Percentiles rank a stretch among this genome's conserved stretches.
Conservation (phyloP, 2,888 invertebrate genomes). For the Caenorhabditis uteleia region DNA sequence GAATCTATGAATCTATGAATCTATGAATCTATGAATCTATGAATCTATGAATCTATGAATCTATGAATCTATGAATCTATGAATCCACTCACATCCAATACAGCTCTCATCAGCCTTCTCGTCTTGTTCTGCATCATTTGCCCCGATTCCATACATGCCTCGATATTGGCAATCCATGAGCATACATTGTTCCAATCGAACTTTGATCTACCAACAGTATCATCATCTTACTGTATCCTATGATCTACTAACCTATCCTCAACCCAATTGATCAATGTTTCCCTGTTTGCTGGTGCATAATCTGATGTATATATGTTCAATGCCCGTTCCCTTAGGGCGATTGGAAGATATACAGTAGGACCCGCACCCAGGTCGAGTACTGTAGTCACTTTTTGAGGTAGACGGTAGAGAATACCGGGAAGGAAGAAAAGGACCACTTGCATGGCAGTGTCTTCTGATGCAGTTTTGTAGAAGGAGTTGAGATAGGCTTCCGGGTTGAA, state of each 20-base stretch:
- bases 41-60: no score
- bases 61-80: no score
- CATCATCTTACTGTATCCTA: no score
- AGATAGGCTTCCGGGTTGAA: conserved; percentile 65
- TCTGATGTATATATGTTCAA: conserved; percentile 64
- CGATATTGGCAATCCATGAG: conserved; percentile 64
- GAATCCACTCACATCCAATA: conserved; percentile 59
- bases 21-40: no score
- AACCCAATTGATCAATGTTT: conserved; percentile 59
- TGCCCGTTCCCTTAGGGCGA: conserved; percentile 58
- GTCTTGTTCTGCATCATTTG: conserved; percentile 61
- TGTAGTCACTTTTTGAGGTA: conserved; percentile 59
- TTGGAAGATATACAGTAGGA: conserved; percentile 65
- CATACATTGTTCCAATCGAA: conserved; percentile 68
- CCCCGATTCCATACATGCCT: conserved; percentile 56
- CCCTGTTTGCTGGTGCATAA: conserved; percentile 64
- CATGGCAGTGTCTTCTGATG: conserved; percentile 67
- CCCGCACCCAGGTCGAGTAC: conserved; percentile 67
- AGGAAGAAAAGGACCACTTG: conserved; percentile 68
- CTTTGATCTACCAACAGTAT: conserved; percentile 18
- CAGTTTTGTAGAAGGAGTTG: conserved; percentile 63
- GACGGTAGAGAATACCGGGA: conserved; percentile 67
- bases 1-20: no score
- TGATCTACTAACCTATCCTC: conserved; percentile 42
- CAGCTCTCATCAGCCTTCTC: conserved; percentile 58